Evolutionary conservation across 2,888 invertebrate species (phyloP).

Genomic region (Calephelis perditalis): DNA sequence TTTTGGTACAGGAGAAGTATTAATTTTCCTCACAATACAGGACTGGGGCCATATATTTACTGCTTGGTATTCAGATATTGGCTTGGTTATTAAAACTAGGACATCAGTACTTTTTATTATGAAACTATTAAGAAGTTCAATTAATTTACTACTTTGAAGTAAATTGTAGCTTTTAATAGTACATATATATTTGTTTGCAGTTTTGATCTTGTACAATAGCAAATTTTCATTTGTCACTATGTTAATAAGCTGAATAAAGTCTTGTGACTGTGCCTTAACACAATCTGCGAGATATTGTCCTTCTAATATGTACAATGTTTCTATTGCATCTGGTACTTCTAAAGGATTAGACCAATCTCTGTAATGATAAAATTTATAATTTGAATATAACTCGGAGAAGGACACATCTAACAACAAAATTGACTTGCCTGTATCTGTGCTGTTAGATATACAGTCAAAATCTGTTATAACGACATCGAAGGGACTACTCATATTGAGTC

Average conservation of each 20-base stretch:
- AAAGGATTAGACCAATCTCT: conserved; percentile 39
- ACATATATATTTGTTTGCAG: conserved; percentile 48
- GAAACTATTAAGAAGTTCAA: conserved; percentile 49
- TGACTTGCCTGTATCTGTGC: too few relatives aligned
- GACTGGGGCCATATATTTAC: conserved; percentile 35
- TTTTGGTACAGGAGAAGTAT: conserved; percentile 36
- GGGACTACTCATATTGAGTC: too few relatives aligned
- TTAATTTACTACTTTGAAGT: conserved; percentile 55
- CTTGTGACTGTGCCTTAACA: conserved; percentile 34
- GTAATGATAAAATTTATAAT: not conserved
- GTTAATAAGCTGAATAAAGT: conserved; percentile 42
- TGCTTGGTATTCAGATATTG: conserved; percentile 58
- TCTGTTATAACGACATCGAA: too few relatives aligned
- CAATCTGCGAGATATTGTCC: conserved; percentile 57
- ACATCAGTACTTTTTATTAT: conserved; percentile 46
- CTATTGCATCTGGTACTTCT: conserved; percentile 39
- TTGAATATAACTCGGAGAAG: too few relatives aligned
- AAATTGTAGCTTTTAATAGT: conserved; percentile 56
- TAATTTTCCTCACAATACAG: conserved; percentile 46
- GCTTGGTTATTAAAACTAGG: conserved; percentile 52
- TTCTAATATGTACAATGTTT: conserved; percentile 57
- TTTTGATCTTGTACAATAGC: conserved; percentile 44
- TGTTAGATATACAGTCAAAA: too few relatives aligned
- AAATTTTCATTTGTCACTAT: conserved; percentile 47
- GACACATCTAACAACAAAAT: too few relatives aligned